Evolutionary conservation across 2,888 invertebrate species (phyloP), one percentile per base, ranked within the genome.

Genomic region (Ceramica pisi): DNA sequence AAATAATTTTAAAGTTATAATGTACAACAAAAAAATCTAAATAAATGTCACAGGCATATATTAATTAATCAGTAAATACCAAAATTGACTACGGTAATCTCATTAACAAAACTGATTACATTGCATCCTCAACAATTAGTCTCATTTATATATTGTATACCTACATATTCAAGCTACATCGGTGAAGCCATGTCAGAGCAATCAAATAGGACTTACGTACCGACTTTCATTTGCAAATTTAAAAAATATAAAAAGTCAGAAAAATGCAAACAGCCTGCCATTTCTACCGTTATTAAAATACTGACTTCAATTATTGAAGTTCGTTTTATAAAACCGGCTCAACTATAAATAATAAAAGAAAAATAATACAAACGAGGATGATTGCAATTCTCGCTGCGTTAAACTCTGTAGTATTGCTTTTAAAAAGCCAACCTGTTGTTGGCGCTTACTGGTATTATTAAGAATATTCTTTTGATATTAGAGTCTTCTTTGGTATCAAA

Each of bases 341-440:
- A 57, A 44, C 44, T 41, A 55, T 71, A 64, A 75, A 79, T 41
- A 63, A 44, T 44, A 48, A 51, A 16, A 48, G 31, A 31, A 67
- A 57, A 79, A 65, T 67, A 35, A 51, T 64, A 55, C 71, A 53
- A 59, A 77, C n/a, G 59, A 57, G 57, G 62, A 71, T 76, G 59
- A 71, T 65, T 62, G 67, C 71, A 67, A 75, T 62, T 61, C 57
- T 70, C 23, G 31, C 68, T 48, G 66, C 48, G 41, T 64, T 53
- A 12, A 70, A 65, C 31, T 62, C n/a, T 51, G 66, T 57, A 65
- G 59, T 68, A 71, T 77, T 76, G 51, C 56, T 55, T 67, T 80
- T 72, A 60, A 38, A 62, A 71, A 70, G 64, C 57, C 78, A 71
- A 77, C 81, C 81, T 81, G 71, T 76, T 79, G 71, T 76, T 81